These are phyloP conservation scores for Chromoteleia sp. DNA, from an alignment of 2,888 invertebrate genomes.

Conservation along the genomic window DNA sequence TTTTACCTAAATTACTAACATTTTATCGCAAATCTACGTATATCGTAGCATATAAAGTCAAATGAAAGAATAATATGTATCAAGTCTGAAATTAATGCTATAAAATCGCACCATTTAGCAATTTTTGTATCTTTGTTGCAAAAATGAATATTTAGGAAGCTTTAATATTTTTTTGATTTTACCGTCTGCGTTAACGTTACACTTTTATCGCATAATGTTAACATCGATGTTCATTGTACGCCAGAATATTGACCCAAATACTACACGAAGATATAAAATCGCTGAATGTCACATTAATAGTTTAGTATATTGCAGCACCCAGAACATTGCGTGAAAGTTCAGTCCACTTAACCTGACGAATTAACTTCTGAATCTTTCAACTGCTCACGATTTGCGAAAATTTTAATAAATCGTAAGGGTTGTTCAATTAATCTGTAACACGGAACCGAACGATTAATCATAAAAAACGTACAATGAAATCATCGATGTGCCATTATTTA, in stretches of 20 bases:
- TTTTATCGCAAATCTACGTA: too few relatives aligned
- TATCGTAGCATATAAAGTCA: too few relatives aligned
- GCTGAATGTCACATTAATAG: conserved; percentile 9
- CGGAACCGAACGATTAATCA: too few relatives aligned
- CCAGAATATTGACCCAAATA: not conserved
- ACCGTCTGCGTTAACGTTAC: not conserved
- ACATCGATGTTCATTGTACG: conserved; percentile 1
- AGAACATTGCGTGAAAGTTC: conserved; percentile 3
- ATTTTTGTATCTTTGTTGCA: not conserved
- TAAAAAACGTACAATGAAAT: too few relatives aligned
- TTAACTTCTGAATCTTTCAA: not conserved
- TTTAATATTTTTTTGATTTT: not conserved
- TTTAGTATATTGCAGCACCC: conserved; percentile 2
- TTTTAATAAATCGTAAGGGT: too few relatives aligned
- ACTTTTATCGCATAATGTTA: conserved; percentile 1
- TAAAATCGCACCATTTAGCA: not conserved
- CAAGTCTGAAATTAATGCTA: not conserved
- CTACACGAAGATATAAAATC: conserved; percentile 1
- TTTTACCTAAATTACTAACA: too few relatives aligned
- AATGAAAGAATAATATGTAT: too few relatives aligned
- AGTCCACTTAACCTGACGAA: conserved; percentile 6
- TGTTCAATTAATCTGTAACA: too few relatives aligned
- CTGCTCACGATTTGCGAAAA: not conserved
- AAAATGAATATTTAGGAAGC: conserved; percentile 1
- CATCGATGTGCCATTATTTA: too few relatives aligned